These are phyloP conservation scores for Geococcyx californianus DNA, from an alignment of 2,113 vertebrate genomes.

Conservation along the genomic window DNA sequence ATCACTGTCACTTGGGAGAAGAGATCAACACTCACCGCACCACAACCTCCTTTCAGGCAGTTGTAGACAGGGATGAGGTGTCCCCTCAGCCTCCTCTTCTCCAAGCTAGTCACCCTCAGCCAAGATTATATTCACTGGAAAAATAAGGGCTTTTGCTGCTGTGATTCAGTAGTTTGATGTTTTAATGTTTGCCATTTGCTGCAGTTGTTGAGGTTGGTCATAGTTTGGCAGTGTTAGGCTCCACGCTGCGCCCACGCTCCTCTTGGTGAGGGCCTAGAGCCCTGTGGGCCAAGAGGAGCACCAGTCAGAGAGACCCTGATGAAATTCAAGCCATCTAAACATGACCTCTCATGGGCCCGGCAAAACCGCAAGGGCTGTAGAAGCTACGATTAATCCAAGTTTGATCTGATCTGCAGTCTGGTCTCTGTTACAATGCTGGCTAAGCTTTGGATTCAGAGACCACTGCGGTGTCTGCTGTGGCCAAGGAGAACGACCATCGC, in stretches of 20 bases:
- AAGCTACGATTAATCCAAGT: neutral
- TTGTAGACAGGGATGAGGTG: too few species aligned
- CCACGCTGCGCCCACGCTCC: accelerated
- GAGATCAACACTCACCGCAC: too few species aligned
- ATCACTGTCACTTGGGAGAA: too few species aligned
- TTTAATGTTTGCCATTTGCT: neutral
- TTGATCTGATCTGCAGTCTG: neutral
- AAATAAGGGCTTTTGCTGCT: neutral
- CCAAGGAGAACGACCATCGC: neutral
- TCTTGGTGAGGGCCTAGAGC: neutral
- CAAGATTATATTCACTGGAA: neutral
- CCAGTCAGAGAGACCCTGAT: neutral
- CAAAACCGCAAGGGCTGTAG: neutral
- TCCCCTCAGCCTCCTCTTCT: too few species aligned
- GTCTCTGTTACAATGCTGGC: neutral
- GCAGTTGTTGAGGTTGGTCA: neutral
- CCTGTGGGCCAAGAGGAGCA: neutral
- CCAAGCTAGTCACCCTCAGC: neutral
- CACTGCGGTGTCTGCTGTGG: neutral
- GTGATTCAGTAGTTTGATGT: neutral
- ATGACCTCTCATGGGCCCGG: neutral
- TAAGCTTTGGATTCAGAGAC: neutral
- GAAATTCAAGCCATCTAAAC: neutral
- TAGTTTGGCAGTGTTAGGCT: accelerated
- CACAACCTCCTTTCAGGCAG: too few species aligned